phyloP scores from a whole-genome alignment of 2,888 invertebrate genomes.

The Drosophila setosimentum region DNA sequence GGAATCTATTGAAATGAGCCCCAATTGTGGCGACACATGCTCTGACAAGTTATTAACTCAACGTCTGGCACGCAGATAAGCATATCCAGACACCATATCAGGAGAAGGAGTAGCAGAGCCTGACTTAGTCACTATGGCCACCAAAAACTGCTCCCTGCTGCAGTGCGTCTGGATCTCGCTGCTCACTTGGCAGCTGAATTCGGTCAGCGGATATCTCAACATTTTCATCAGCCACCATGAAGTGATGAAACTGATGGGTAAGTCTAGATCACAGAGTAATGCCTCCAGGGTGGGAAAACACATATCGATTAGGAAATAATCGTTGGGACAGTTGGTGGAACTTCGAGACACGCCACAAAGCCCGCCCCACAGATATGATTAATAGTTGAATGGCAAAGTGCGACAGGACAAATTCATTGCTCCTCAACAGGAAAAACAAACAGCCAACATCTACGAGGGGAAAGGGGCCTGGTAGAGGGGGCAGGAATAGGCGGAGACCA shows the following conservation, averaged over 20 bases:
- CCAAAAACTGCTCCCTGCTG: conserved; percentile 29
- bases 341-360: conserved; percentile 30
- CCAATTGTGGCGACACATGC: conserved; percentile 58
- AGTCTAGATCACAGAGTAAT: conserved; percentile 82
- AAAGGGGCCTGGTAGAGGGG: background rate
- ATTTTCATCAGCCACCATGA: conserved; percentile 92
- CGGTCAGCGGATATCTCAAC: conserved; percentile 90
- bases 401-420: conserved; percentile 72
- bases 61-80: conserved; percentile 25
- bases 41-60: conserved; percentile 60
- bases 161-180: conserved; percentile 68
- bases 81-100: conserved; percentile 9
- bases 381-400: conserved; percentile 69
- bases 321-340: conserved; percentile 18
- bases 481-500: conserved; percentile 32
- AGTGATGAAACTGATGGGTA: conserved; percentile 92
- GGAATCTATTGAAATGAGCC: conserved; percentile 47
- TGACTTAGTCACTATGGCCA: conserved; percentile 28
- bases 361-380: conserved; percentile 61
- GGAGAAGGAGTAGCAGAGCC: background rate
- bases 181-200: conserved; percentile 79
- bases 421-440: conserved; percentile 67
- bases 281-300: background rate
- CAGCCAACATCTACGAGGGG: conserved; percentile 36
- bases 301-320: conserved; percentile 47